Base-by-base conservation (phyloP, 2,797 vertebrate genomes). In the Pantherophis alleghaniensis region DNA sequence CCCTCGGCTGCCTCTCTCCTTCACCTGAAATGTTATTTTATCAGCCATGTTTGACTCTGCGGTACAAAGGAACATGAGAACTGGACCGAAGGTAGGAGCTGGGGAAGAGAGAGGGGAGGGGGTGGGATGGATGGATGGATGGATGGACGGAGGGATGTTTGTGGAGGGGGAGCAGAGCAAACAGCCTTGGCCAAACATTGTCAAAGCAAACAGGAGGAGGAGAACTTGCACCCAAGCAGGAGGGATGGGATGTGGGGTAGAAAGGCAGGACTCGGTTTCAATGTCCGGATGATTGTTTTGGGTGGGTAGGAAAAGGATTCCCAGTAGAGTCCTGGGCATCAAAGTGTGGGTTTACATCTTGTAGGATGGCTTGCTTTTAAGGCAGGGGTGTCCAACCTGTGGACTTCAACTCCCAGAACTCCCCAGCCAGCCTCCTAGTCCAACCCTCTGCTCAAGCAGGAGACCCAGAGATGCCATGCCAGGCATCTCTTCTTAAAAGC, bases 1-100 rank as follows among this genome's bases (percentile, higher is more conserved):
- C 60, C 32, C 69, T 1, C 32, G 1, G 42, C 63, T n/a, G 63
- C 59, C 47, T 1, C 42, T 92, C 74, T 37, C 91, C 86, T 12
- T 37, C 56, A 93, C 22, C 86, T 69, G 89, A 12, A 86, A 74
- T 7, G 83, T 91, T 55, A 93, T 95, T 95, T 74, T 28, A 0
- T 3, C 22, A 53, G 88, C 2, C 1, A 92, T 57, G 24, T 37
- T 51, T n/a, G 94, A n/a, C 51, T 91, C 61, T 22, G 37, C 59
- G 28, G 89, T 91, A 59, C 63, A 51, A 88, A 87, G 94, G 90
- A 91, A 92, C 14, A 87, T 11, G 9, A 42, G 18, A 3, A 37
- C 16, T 3, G 0, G 51, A 91, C 0, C 61, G 0, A 90, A 97
- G 97, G 97, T 97, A 96, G 94, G 97, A 91, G 91, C 91, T 88